Evolutionary conservation across 2,113 vertebrate genomes (phyloP).

Genomic region (Cervus canadensis): DNA sequence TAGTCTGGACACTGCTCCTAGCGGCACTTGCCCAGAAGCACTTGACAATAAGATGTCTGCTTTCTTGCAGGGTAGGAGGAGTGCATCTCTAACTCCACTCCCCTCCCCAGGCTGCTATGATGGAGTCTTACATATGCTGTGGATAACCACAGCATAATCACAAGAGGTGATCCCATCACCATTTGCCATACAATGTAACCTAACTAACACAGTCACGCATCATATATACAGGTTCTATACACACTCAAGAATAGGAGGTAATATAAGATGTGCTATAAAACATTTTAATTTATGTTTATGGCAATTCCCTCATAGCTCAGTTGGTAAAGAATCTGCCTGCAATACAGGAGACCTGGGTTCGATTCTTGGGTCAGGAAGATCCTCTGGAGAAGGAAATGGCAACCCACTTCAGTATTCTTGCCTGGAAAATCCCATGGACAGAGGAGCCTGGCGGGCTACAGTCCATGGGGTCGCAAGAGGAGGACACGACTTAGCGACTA

Average conservation of each 20-base stretch:
- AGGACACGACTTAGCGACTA: fast-evolving
- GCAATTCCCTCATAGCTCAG: background rate
- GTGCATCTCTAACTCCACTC: background rate
- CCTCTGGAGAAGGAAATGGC: background rate
- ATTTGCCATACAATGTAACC: background rate
- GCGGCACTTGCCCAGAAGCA: background rate
- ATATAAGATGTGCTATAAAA: background rate
- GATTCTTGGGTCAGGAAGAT: background rate
- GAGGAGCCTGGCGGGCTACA: background rate
- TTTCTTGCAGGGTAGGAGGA: background rate
- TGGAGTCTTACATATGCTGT: background rate
- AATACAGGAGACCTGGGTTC: background rate
- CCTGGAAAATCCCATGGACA: background rate
- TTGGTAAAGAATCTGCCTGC: background rate
- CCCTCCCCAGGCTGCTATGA: background rate
- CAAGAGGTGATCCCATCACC: background rate
- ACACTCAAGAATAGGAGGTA: background rate
- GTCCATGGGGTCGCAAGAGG: background rate
- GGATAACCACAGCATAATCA: background rate
- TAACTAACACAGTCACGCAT: background rate
- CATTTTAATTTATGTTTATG: background rate
- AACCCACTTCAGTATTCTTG: background rate
- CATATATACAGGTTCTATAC: background rate
- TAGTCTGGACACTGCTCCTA: background rate
- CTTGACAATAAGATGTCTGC: background rate